These are phyloP conservation scores for Pteropus alecto DNA, from an alignment of 2,113 vertebrate genomes.

Conservation along the genomic window DNA sequence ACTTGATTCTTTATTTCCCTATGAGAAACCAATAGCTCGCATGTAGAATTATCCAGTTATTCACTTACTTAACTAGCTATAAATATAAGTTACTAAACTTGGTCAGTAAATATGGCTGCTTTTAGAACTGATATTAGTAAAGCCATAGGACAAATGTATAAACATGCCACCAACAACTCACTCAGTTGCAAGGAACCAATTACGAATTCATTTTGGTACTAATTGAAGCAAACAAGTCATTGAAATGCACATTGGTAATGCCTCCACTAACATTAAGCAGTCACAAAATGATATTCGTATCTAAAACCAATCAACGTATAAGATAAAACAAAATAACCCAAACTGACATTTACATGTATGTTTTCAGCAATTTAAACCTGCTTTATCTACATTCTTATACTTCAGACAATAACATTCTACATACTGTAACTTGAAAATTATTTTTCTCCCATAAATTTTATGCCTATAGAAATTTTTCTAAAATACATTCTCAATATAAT, in stretches of 20 bases:
- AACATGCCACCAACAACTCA: background rate
- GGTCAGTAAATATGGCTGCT: background rate
- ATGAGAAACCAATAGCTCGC: background rate
- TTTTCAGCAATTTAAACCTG: background rate
- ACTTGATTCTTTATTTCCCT: background rate
- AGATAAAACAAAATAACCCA: background rate
- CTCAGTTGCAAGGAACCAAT: background rate
- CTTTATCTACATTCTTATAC: background rate
- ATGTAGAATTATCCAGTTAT: background rate
- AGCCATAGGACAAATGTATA: background rate
- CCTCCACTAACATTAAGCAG: background rate
- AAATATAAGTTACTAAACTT: background rate
- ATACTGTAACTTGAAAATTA: background rate
- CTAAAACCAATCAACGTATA: background rate
- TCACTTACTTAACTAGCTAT: background rate
- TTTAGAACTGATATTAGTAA: background rate
- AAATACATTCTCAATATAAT: background rate
- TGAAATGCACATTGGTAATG: background rate
- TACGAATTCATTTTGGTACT: background rate
- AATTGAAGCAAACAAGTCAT: background rate
- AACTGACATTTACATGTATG: background rate
- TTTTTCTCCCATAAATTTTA: background rate
- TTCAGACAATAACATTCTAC: background rate
- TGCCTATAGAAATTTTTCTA: background rate
- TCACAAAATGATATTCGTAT: background rate